phyloP scores from a whole-genome alignment of 1,140 invertebrate species.

The Whitmania pigra region DNA sequence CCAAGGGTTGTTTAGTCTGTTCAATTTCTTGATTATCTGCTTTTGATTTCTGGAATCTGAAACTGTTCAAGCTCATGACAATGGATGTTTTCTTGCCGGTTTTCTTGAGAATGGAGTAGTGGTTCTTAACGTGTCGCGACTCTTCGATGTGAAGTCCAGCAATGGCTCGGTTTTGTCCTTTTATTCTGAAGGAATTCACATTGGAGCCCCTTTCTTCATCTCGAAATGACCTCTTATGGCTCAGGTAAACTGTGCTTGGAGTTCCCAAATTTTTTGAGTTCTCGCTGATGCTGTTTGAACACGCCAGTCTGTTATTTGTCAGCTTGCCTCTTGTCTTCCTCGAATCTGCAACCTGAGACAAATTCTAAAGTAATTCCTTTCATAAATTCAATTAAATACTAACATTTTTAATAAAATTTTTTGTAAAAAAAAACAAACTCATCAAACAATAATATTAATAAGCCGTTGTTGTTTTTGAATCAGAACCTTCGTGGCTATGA shows the following conservation, averaged over 20 bases:
- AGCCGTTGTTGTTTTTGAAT: not conserved
- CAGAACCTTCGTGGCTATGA: conserved; percentile 1
- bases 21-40: not conserved
- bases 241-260: not conserved
- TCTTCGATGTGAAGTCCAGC: no score
- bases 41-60: not conserved
- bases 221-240: no score
- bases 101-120: not conserved
- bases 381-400: not conserved
- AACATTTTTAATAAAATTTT: no score
- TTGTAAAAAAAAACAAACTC: no score
- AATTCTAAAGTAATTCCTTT: no score
- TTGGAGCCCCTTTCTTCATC: no score
- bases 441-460: not conserved
- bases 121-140: not conserved
- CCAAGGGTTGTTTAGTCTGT: not conserved
- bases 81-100: not conserved
- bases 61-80: not conserved
- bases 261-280: not conserved
- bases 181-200: no score
- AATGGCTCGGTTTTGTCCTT: no score
- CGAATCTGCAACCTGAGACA: no score
- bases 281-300: no score
- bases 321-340: no score
- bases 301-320: no score